Evolutionary conservation across 1,140 invertebrate species (phyloP).

Genomic region (Cecropterus lyciades): DNA sequence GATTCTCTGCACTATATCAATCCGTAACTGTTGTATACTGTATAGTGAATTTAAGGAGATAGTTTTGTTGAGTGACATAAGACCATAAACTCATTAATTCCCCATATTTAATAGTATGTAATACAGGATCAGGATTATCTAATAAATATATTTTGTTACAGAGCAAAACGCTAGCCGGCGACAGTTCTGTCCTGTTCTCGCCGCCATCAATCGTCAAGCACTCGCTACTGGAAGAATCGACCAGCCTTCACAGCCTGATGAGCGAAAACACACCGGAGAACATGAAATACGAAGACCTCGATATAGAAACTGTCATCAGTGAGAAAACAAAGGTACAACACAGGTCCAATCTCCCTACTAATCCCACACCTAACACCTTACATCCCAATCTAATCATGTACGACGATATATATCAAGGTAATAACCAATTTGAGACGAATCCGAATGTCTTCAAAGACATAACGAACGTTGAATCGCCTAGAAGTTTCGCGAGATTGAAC

Average conservation of each 20-base stretch:
- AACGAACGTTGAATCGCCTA: constrained; percentile 69
- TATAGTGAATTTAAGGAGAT: too few species aligned
- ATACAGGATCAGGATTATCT: too few species aligned
- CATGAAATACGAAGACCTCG: constrained; percentile 64
- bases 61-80: too few species aligned
- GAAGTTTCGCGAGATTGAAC: constrained; percentile 76
- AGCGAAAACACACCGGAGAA: constrained; percentile 78
- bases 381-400: constrained; percentile 48
- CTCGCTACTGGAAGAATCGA: constrained; percentile 83
- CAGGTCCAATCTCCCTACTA: constrained; percentile 78
- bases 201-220: constrained; percentile 92
- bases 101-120: too few species aligned
- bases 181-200: constrained; percentile 92
- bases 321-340: constrained; percentile 83
- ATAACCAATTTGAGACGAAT: constrained; percentile 43
- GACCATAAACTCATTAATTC: too few species aligned
- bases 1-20: too few species aligned
- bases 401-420: constrained; percentile 46
- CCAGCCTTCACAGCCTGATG: constrained; percentile 76
- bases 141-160: constrained; percentile 76
- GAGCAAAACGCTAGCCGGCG: constrained; percentile 93
- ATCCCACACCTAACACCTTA: constrained; percentile 65
- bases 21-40: too few species aligned
- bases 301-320: constrained; percentile 68
- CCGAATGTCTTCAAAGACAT: constrained; percentile 63